Evolutionary conservation across 2,113 vertebrate species (phyloP).

Genomic region (Cyprinodon tularosa): DNA sequence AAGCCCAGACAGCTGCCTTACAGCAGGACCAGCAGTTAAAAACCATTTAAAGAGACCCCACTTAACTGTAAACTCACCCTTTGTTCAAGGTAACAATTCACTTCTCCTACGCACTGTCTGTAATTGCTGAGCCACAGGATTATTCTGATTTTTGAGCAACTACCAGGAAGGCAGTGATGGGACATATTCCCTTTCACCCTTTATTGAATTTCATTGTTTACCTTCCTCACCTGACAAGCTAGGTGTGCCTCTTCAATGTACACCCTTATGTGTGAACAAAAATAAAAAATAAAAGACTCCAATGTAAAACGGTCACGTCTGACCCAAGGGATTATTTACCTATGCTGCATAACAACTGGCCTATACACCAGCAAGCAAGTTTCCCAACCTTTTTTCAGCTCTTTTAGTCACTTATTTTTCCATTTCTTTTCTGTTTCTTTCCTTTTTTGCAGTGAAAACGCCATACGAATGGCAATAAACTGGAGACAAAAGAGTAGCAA

Average conservation of each 20-base stretch:
- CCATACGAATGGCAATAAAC: background rate
- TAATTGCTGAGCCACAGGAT: constrained; percentile 23
- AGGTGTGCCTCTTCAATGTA: constrained; percentile 23
- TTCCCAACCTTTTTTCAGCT: constrained; percentile 21
- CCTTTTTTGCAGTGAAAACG: background rate
- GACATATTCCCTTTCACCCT: constrained; percentile 18
- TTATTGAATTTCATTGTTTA: constrained; percentile 5
- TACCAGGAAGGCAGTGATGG: constrained; percentile 7
- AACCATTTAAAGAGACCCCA: constrained; percentile 57
- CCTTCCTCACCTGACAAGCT: constrained; percentile 11
- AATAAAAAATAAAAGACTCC: constrained; percentile 13
- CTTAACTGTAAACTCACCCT: constrained; percentile 57
- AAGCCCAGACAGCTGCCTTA: constrained; percentile 43
- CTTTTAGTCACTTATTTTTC: background rate
- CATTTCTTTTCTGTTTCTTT: background rate
- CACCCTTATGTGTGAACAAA: constrained; percentile 31
- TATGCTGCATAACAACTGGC: constrained; percentile 29
- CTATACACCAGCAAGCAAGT: constrained; percentile 26
- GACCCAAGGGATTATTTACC: constrained; percentile 55
- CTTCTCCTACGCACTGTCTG: constrained; percentile 40
- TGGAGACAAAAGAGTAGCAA: background rate
- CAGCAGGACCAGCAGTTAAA: constrained; percentile 46
- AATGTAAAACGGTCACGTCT: constrained; percentile 68
- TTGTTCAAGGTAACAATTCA: constrained; percentile 58
- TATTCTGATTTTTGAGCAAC: constrained; percentile 35